These are phyloP conservation scores for Aphaenogaster ashmeadi DNA, from an alignment of 1,140 invertebrate species.

Conservation along the genomic window DNA sequence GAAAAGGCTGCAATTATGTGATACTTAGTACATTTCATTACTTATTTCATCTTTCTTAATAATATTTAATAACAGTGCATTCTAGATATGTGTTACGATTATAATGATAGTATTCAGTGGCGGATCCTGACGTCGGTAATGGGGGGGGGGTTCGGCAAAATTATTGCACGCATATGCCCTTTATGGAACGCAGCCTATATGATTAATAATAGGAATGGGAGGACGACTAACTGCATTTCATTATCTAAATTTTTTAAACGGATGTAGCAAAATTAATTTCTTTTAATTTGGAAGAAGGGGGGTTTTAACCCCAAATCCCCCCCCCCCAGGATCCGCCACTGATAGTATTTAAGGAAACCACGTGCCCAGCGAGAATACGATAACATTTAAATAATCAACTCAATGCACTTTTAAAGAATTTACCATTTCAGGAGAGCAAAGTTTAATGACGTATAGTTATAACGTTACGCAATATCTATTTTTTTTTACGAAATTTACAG, in stretches of 20 bases:
- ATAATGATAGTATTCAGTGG: neutral
- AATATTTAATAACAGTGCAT: conserved; percentile 1
- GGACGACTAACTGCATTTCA: too few species aligned
- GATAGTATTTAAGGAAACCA: conserved; percentile 9
- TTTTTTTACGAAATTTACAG: neutral
- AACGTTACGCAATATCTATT: neutral
- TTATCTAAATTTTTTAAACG: too few species aligned
- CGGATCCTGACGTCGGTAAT: too few species aligned
- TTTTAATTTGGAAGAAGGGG: too few species aligned
- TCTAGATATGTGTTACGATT: neutral
- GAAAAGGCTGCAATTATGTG: neutral
- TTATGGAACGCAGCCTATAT: too few species aligned
- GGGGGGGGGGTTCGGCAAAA: too few species aligned
- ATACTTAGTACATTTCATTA: neutral
- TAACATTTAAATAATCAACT: neutral
- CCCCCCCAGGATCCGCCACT: too few species aligned
- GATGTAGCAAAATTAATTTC: too few species aligned
- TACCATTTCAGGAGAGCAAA: neutral
- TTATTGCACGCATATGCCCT: too few species aligned
- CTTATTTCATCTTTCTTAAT: neutral
- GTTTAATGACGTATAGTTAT: neutral
- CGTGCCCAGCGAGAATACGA: neutral
- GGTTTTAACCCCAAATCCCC: too few species aligned
- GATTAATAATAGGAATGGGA: too few species aligned
- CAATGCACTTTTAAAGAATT: neutral